A percentile compares a stretch with the other conserved stretches of the same genome.
Conservation (phyloP, 2,888 invertebrate genomes). For the Anticlea derivata region DNA sequence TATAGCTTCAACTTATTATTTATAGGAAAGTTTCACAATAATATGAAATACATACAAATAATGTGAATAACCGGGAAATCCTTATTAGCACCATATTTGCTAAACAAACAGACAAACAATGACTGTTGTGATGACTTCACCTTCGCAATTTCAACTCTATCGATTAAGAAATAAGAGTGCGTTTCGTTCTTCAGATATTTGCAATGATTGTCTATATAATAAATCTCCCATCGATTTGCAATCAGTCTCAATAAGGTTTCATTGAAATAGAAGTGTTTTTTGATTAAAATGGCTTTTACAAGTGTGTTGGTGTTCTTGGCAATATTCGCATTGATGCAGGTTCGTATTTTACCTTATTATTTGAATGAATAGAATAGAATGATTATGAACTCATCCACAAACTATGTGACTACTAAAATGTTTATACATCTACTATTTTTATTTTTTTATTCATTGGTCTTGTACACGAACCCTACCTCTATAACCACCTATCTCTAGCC, state of each 20-base stretch:
- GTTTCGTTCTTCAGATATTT: neutral
- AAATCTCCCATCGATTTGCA: neutral
- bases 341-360: constrained; percentile 29
- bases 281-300: constrained; percentile 10
- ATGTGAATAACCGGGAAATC: neutral
- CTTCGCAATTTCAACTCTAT: constrained; percentile 1
- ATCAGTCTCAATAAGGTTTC: constrained; percentile 10
- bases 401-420: too few relatives aligned
- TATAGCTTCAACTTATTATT: too few relatives aligned
- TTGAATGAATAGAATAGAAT: too few relatives aligned
- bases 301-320: constrained; percentile 19
- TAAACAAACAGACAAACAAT: constrained; percentile 9
- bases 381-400: too few relatives aligned
- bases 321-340: constrained; percentile 38
- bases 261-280: neutral
- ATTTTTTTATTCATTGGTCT: too few relatives aligned
- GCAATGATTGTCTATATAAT: constrained; percentile 9
- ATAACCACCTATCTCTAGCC: too few relatives aligned
- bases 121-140: neutral
- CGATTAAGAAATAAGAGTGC: neutral
- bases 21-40: constrained; percentile 11
- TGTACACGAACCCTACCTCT: too few relatives aligned
- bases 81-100: neutral
- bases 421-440: too few relatives aligned
- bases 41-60: neutral